Conservation (phyloP, 2,113 vertebrate genomes). For the Ciconia stormi region DNA sequence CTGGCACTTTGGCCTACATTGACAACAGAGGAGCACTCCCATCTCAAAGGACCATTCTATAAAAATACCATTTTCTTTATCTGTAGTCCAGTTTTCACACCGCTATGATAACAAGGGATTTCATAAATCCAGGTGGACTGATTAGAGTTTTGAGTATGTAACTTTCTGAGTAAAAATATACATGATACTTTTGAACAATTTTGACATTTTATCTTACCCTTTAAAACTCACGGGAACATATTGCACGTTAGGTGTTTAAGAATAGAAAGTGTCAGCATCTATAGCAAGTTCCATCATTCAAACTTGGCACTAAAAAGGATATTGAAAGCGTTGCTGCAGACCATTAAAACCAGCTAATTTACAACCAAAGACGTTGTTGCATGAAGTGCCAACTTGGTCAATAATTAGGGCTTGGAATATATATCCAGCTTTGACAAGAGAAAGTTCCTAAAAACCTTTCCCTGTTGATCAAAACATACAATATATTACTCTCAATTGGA, state of each 20-base stretch:
- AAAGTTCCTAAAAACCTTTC: constrained; percentile 33
- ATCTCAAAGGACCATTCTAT: constrained; percentile 71
- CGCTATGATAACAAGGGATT: constrained; percentile 61
- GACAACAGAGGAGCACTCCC: constrained; percentile 64
- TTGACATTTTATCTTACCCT: constrained; percentile 77
- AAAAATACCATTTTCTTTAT: constrained; percentile 76
- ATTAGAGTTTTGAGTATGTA: constrained; percentile 76
- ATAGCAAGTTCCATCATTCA: constrained; percentile 70
- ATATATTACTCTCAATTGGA: constrained; percentile 20
- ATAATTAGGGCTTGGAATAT: constrained; percentile 41
- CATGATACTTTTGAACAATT: constrained; percentile 76
- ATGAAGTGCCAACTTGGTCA: constrained; percentile 50
- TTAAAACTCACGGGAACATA: constrained; percentile 69
- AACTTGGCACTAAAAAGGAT: constrained; percentile 66
- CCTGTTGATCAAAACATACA: constrained; percentile 40
- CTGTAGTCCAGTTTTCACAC: constrained; percentile 69
- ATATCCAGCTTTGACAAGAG: not conserved
- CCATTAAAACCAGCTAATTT: constrained; percentile 70
- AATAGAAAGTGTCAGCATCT: constrained; percentile 72
- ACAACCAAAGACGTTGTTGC: constrained; percentile 49
- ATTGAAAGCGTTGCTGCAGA: constrained; percentile 59
- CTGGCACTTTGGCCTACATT: constrained; percentile 64
- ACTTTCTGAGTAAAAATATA: constrained; percentile 70
- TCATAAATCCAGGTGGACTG: constrained; percentile 69
- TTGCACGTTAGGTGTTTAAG: constrained; percentile 67